Conservation (phyloP, 2,113 vertebrate genomes). For the Sapajus apella region DNA sequence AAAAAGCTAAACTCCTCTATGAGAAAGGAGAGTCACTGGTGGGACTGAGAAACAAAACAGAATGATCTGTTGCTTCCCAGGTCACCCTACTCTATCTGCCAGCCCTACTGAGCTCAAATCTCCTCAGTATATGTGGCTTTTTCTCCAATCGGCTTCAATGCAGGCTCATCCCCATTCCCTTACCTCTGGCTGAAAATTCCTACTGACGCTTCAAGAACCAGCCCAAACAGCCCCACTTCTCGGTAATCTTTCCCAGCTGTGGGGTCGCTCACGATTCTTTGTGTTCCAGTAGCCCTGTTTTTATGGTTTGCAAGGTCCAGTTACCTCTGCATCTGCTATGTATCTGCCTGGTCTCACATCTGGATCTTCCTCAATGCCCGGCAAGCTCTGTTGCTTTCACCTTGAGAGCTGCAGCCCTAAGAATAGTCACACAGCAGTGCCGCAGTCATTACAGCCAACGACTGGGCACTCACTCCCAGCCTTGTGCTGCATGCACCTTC, state of each 20-base stretch:
- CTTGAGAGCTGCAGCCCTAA: fast-evolving
- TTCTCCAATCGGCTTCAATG: not conserved
- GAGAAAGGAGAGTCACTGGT: not conserved
- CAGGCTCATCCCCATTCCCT: not conserved
- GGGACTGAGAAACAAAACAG: not conserved
- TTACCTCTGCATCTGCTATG: not conserved
- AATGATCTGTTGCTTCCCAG: not conserved
- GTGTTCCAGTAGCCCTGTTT: not conserved
- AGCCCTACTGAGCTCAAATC: not conserved
- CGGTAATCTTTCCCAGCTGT: not conserved
- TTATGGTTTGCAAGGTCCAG: not conserved
- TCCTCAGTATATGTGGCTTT: not conserved
- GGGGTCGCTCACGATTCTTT: fast-evolving
- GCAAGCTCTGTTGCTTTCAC: fast-evolving
- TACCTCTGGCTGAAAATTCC: not conserved
- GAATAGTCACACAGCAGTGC: not conserved
- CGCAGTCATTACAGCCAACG: fast-evolving
- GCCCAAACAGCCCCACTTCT: not conserved
- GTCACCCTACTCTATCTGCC: not conserved
- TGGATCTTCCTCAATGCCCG: fast-evolving
- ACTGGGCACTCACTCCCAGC: not conserved
- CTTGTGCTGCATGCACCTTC: not conserved
- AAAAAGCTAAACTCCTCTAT: not conserved
- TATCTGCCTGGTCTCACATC: not conserved
- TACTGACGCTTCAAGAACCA: not conserved